Percentiles rank a stretch among this genome's conserved stretches.
Evolutionary conservation across 30 jellyfish, hydroid and myxozoan genomes (phyloP).

Genomic region (Cassiopea andromeda): DNA sequence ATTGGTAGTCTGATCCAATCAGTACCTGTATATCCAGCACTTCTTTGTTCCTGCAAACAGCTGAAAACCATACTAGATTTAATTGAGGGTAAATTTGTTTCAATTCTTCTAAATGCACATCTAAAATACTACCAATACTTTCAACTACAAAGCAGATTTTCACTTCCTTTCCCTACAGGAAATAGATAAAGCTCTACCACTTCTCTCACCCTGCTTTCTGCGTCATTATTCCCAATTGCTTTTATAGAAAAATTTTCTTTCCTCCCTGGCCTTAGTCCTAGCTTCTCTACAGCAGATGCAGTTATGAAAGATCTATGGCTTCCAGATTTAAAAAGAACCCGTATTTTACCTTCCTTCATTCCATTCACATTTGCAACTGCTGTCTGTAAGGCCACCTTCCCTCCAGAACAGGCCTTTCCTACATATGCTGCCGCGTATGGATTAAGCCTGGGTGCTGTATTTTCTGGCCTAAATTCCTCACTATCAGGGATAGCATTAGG

Average conservation of each 20-base stretch:
- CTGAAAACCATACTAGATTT: slow-evolving; percentile 45
- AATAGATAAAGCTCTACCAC: slow-evolving; percentile 39
- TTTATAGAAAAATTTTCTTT: slow-evolving; percentile 18
- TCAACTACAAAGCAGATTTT: slow-evolving; percentile 62
- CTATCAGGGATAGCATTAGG: background rate
- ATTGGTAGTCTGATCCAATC: slow-evolving; percentile 19
- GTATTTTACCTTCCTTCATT: slow-evolving; percentile 22
- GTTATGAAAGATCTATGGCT: slow-evolving; percentile 45
- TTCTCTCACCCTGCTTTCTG: slow-evolving; percentile 27
- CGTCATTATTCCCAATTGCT: slow-evolving; percentile 42
- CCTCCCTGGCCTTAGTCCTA: slow-evolving; percentile 60
- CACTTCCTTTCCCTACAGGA: slow-evolving; percentile 31
- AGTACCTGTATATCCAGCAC: background rate
- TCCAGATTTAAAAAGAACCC: slow-evolving; percentile 53
- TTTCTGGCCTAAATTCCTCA: slow-evolving; percentile 24
- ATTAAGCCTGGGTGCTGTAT: background rate
- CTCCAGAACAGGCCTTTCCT: slow-evolving; percentile 38
- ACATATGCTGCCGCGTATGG: slow-evolving; percentile 30
- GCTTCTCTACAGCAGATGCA: slow-evolving; percentile 45
- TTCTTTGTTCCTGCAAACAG: background rate
- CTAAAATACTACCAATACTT: slow-evolving; percentile 14
- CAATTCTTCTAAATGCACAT: slow-evolving; percentile 45
- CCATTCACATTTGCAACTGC: slow-evolving; percentile 58
- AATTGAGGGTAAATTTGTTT: slow-evolving; percentile 55
- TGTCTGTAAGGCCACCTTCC: slow-evolving; percentile 52